Conservation (phyloP, 1,140 invertebrate species). For the Watersipora subatra region DNA sequence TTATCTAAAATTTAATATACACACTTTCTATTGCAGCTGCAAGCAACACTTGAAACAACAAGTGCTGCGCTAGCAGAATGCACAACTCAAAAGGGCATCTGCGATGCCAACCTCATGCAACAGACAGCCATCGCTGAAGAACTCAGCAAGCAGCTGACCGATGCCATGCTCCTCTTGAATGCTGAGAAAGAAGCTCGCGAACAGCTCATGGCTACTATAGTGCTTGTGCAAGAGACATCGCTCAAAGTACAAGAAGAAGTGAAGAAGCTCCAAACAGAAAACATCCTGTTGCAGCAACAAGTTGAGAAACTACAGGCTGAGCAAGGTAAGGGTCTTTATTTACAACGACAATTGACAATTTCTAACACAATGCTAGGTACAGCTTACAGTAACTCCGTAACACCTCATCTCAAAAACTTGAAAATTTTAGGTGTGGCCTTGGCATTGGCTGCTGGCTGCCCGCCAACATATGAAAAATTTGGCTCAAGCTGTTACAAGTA, state of each 20-base stretch:
- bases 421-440: not conserved
- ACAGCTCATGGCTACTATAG: not conserved
- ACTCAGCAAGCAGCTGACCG: not conserved
- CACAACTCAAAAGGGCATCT: not conserved
- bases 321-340: not conserved
- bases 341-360: not conserved
- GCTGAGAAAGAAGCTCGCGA: not conserved
- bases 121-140: not conserved
- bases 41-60: not conserved
- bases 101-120: not conserved
- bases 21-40: not conserved
- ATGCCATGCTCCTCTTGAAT: not conserved
- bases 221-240: not conserved
- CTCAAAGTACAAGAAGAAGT: slow-evolving; percentile 2
- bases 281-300: not conserved
- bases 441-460: slow-evolving; percentile 3
- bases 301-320: not conserved
- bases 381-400: too few species aligned
- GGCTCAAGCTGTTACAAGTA: not conserved
- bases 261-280: not conserved
- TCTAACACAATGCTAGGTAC: not conserved
- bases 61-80: not conserved
- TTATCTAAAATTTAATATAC: too few species aligned
- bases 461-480: slow-evolving; percentile 1
- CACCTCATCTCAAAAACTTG: too few species aligned